These are phyloP conservation scores for Oophaga pumilio DNA, from an alignment of 2,113 vertebrate species.

Conservation along the genomic window DNA sequence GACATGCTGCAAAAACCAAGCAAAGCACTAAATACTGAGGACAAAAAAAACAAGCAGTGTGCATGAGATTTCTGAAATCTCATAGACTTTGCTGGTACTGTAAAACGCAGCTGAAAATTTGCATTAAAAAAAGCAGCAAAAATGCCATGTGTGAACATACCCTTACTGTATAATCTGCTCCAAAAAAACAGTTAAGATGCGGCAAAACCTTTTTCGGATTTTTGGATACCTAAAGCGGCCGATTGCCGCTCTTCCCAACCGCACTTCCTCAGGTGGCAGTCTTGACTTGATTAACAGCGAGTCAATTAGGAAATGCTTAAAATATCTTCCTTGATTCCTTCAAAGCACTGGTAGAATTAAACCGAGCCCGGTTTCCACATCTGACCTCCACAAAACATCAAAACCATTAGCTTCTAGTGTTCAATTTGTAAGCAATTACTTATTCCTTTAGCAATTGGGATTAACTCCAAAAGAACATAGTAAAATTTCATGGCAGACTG, in stretches of 20 bases:
- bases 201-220: neutral
- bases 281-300: constrained; percentile 1
- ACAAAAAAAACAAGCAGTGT: too few relatives aligned
- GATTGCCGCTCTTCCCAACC: neutral
- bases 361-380: constrained; percentile 44
- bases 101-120: too few relatives aligned
- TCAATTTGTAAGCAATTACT: constrained; percentile 58
- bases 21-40: too few relatives aligned
- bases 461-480: constrained; percentile 56
- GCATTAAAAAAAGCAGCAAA: too few relatives aligned
- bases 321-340: constrained; percentile 5
- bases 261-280: neutral
- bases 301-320: constrained; percentile 15
- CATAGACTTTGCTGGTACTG: too few relatives aligned
- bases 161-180: too few relatives aligned
- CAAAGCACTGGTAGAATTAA: constrained; percentile 34
- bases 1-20: too few relatives aligned
- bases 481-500: constrained; percentile 50
- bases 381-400: constrained; percentile 56
- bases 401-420: constrained; percentile 53
- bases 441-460: constrained; percentile 58
- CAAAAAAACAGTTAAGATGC: too few relatives aligned
- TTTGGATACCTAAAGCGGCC: neutral
- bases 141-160: too few relatives aligned
- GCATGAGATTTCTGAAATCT: too few relatives aligned